Conservation (phyloP, 2,113 vertebrate species). For the Lophura nycthemera region DNA sequence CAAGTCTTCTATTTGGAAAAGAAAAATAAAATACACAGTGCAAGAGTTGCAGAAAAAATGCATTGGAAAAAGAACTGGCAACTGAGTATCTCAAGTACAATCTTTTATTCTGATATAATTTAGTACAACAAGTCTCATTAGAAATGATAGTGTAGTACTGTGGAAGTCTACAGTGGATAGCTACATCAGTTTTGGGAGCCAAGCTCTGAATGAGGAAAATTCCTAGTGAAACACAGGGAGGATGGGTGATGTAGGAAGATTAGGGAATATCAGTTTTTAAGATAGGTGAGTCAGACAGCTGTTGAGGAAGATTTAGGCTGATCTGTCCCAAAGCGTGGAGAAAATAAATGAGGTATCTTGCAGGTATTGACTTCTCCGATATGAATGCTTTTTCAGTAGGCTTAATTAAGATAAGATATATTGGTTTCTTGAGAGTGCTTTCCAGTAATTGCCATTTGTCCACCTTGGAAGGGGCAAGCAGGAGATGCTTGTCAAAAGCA, state of each 20-base stretch:
- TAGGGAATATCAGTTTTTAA: background rate
- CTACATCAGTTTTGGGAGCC: background rate
- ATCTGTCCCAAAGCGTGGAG: background rate
- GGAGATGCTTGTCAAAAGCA: background rate
- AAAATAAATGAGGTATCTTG: background rate
- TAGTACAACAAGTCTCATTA: background rate
- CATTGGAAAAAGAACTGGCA: background rate
- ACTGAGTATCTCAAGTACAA: background rate
- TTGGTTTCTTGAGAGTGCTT: constrained; percentile 11
- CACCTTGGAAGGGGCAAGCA: background rate
- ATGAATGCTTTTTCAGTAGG: background rate
- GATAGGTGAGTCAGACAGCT: background rate
- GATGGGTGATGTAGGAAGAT: background rate
- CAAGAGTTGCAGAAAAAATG: background rate
- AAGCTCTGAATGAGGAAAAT: background rate
- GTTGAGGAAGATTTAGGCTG: background rate
- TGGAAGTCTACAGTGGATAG: background rate
- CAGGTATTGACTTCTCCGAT: background rate
- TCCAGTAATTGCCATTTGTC: constrained; percentile 15
- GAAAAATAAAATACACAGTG: background rate
- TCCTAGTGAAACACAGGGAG: background rate
- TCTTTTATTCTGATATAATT: background rate
- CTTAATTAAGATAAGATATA: constrained; percentile 2
- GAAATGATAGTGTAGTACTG: background rate
- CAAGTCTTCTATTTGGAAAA: background rate